These are phyloP conservation scores for Galerucella pusilla DNA, from an alignment of 2,888 invertebrate species.

Conservation along the genomic window DNA sequence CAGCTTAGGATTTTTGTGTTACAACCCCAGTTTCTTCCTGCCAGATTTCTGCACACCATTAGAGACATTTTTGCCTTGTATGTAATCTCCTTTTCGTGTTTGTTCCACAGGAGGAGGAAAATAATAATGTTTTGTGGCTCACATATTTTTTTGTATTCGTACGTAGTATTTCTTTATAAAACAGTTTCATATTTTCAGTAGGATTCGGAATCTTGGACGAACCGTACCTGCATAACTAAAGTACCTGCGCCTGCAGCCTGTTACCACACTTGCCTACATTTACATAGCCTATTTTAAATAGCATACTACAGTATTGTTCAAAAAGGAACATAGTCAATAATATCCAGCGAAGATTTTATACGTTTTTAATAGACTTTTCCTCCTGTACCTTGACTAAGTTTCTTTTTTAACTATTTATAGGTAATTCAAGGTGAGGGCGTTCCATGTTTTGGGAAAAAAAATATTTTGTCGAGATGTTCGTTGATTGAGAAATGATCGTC, in stretches of 20 bases:
- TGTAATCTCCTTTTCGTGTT: too few relatives aligned
- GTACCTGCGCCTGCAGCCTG: constrained; percentile 60
- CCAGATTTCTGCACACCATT: too few relatives aligned
- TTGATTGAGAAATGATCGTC: neutral
- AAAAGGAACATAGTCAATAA: constrained; percentile 34
- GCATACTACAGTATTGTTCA: constrained; percentile 32
- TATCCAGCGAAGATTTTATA: constrained; percentile 13
- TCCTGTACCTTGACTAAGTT: constrained; percentile 22
- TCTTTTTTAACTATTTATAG: constrained; percentile 20
- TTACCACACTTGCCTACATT: constrained; percentile 61
- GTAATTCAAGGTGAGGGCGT: constrained; percentile 3
- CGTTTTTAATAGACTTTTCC: constrained; percentile 24
- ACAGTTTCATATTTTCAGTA: constrained; percentile 14
- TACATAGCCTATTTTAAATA: constrained; percentile 44
- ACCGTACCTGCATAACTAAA: constrained; percentile 59
- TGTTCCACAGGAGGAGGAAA: too few relatives aligned
- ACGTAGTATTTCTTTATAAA: neutral
- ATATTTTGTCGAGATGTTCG: neutral
- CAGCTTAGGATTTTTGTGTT: too few relatives aligned
- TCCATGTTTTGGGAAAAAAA: neutral
- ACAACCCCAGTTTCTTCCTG: too few relatives aligned
- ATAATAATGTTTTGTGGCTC: too few relatives aligned
- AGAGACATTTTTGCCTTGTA: too few relatives aligned
- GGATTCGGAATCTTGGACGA: constrained; percentile 31
- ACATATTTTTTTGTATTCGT: too few relatives aligned